These are phyloP conservation scores for Sprattus sprattus DNA, from an alignment of 2,113 vertebrate genomes.

Conservation along the genomic window DNA sequence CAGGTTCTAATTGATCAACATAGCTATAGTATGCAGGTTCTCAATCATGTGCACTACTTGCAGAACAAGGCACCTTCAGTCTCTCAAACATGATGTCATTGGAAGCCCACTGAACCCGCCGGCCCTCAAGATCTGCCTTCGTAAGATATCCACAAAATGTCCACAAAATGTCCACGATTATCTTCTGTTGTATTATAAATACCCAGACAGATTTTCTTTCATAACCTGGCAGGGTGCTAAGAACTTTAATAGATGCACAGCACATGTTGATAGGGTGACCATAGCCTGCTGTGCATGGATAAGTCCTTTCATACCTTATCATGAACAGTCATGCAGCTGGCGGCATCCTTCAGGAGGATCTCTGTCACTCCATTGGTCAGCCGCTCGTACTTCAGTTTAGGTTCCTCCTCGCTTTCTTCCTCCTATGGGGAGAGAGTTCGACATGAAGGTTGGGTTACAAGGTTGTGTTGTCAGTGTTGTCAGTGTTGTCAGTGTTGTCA, in stretches of 20 bases:
- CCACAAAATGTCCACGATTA: not conserved
- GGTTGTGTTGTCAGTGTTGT: too few species aligned
- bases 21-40: too few species aligned
- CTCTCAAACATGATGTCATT: too few species aligned
- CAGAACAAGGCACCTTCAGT: too few species aligned
- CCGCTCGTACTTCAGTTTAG: constrained; percentile 95
- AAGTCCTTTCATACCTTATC: constrained; percentile 82
- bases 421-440: constrained; percentile 73
- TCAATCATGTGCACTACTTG: too few species aligned
- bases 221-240: not conserved
- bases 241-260: not conserved
- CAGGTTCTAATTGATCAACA: too few species aligned
- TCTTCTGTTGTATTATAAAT: not conserved
- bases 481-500: too few species aligned
- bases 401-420: constrained; percentile 97
- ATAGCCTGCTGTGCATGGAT: not conserved
- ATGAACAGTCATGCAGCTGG: constrained; percentile 97
- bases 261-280: not conserved
- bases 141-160: too few species aligned
- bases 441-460: not conserved
- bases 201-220: not conserved
- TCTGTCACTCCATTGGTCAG: constrained; percentile 94
- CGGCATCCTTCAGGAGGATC: constrained; percentile 94
- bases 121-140: too few species aligned
- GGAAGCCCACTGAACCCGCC: too few species aligned